These are phyloP conservation scores for Cyclopterus lumpus DNA, from an alignment of 2,797 vertebrate genomes.

Conservation along the genomic window DNA sequence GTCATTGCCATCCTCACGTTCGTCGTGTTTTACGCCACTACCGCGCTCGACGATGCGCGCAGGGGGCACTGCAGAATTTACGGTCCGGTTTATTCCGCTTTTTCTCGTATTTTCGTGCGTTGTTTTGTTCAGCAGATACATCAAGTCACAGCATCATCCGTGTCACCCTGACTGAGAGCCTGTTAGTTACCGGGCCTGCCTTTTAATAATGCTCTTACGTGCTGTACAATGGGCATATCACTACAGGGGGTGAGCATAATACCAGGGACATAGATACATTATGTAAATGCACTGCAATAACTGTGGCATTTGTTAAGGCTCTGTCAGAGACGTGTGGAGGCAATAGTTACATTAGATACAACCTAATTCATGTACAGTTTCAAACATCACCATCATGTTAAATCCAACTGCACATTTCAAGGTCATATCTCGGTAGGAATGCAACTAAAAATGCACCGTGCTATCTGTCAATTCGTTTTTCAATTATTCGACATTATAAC, in stretches of 20 bases:
- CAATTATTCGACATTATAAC: no score
- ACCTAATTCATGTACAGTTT: not conserved
- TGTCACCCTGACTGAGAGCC: conserved; percentile 22
- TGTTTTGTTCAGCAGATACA: not conserved
- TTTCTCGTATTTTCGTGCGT: conserved; percentile 1
- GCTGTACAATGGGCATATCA: not conserved
- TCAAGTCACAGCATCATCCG: conserved; percentile 4
- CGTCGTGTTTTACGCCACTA: conserved; percentile 77
- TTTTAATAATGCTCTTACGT: conserved; percentile 4
- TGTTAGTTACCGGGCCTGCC: conserved; percentile 3
- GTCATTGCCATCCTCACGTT: conserved; percentile 77
- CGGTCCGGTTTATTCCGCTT: conserved; percentile 73
- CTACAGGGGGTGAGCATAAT: not conserved
- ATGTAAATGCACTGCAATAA: conserved; percentile 6
- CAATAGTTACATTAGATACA: not conserved
- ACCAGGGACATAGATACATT: not conserved
- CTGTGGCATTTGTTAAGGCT: not conserved
- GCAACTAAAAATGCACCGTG: not conserved
- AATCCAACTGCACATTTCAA: not conserved
- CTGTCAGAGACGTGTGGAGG: not conserved
- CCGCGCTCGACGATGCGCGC: conserved; percentile 47
- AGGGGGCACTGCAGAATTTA: conserved; percentile 74
- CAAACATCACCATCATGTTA: not conserved
- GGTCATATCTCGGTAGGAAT: not conserved
- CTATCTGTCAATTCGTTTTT: not conserved